Evolutionary conservation across 2,113 vertebrate species (phyloP).

Genomic region (Cinclus cinclus): DNA sequence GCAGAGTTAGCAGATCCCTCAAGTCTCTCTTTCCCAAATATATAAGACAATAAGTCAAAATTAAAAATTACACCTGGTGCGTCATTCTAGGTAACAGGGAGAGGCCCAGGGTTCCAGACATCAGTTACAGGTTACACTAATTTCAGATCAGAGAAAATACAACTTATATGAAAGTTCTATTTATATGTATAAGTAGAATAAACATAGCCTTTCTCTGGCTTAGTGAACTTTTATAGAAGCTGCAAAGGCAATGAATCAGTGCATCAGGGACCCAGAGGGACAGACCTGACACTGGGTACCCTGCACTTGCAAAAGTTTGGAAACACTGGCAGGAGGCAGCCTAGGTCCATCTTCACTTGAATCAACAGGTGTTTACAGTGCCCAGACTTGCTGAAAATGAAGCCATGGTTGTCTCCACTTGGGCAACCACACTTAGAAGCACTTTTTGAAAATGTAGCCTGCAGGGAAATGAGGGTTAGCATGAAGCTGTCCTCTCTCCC

Average conservation of each 20-base stretch:
- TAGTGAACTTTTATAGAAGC: not conserved
- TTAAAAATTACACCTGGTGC: not conserved
- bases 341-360: not conserved
- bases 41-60: not conserved
- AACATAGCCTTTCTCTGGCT: not conserved
- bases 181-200: not conserved
- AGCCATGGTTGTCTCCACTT: not conserved
- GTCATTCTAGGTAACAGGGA: not conserved
- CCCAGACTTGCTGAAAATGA: constrained; percentile 29
- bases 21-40: not conserved
- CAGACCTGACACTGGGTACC: not conserved
- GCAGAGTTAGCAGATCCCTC: not conserved
- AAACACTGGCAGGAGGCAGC: not conserved
- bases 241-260: not conserved
- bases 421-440: constrained; percentile 15
- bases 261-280: not conserved
- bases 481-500: not conserved
- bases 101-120: not conserved
- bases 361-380: constrained; percentile 23
- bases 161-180: not conserved
- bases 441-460: not conserved
- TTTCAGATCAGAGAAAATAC: not conserved
- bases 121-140: not conserved
- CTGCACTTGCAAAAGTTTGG: not conserved
- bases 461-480: constrained; percentile 3